Percentiles rank a stretch among this genome's conserved stretches.
phyloP scores from a whole-genome alignment of 2,888 invertebrate genomes.

The Keiferia lycopersicella region DNA sequence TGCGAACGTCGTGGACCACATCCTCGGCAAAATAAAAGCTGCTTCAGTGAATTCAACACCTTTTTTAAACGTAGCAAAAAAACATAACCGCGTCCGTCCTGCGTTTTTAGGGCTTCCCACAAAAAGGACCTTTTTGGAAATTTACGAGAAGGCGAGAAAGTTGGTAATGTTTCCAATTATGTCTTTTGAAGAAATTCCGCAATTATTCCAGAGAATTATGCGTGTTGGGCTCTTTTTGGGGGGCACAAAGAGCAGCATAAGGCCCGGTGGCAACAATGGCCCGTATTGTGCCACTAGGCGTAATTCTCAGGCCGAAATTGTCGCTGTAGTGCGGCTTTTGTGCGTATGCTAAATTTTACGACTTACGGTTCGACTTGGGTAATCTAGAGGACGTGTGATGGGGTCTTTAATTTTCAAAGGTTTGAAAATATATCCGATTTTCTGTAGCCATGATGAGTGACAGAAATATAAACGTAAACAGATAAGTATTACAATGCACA shows the following conservation, averaged over 20 bases:
- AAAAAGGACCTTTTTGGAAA: conserved; percentile 63
- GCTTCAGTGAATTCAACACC: neutral
- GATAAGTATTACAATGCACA: too few species aligned
- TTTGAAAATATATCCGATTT: too few species aligned
- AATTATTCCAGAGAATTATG: conserved; percentile 46
- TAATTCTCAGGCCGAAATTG: conserved; percentile 57
- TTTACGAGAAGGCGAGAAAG: conserved; percentile 64
- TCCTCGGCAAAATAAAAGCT: neutral
- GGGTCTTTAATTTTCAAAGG: neutral
- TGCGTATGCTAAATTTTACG: conserved; percentile 46
- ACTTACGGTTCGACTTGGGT: conserved; percentile 33
- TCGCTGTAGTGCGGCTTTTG: conserved; percentile 45
- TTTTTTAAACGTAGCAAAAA: neutral
- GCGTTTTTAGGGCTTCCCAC: conserved; percentile 46
- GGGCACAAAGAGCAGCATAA: conserved; percentile 40
- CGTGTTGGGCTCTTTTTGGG: conserved; percentile 49
- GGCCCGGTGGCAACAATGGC: conserved; percentile 38
- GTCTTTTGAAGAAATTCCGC: conserved; percentile 58
- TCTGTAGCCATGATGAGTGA: too few species aligned
- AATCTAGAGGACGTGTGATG: neutral
- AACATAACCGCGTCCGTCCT: neutral
- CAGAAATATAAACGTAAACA: too few species aligned
- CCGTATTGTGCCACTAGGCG: conserved; percentile 39
- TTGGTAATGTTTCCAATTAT: conserved; percentile 49
- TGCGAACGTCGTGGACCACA: conserved; percentile 3